These are phyloP conservation scores for Eospalax fontanierii DNA, from an alignment of 2,797 vertebrate species.

Conservation along the genomic window DNA sequence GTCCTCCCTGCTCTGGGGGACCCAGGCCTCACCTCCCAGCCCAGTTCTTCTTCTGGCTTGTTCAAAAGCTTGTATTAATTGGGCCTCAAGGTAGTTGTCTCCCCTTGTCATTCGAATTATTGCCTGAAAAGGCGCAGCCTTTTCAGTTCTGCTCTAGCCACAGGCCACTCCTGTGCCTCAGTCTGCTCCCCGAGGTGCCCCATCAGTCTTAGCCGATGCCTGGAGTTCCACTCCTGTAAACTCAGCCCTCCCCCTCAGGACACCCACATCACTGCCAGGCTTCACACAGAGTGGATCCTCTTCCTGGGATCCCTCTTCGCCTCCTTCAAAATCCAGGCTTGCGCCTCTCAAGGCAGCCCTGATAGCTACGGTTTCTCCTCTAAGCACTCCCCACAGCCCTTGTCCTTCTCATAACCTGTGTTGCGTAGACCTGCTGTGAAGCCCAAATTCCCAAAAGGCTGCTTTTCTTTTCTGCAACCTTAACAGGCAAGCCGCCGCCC, in stretches of 20 bases:
- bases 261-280: not conserved
- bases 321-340: not conserved
- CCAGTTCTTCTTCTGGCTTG: not conserved
- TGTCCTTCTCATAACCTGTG: not conserved
- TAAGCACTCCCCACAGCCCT: not conserved
- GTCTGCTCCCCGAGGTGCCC: not conserved
- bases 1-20: not conserved
- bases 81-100: not conserved
- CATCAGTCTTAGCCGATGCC: not conserved
- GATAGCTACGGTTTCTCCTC: too few relatives aligned
- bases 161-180: not conserved
- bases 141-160: not conserved
- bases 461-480: not conserved
- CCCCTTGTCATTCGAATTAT: not conserved
- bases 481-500: not conserved
- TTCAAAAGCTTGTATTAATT: not conserved
- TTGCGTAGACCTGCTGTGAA: not conserved
- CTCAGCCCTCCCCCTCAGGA: not conserved
- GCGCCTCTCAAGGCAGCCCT: not conserved
- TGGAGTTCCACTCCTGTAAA: too few relatives aligned
- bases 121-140: fast-evolving
- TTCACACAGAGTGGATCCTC: not conserved
- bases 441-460: not conserved
- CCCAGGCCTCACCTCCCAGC: not conserved
- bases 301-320: not conserved